Conservation (phyloP, 2,113 vertebrate genomes). For the Micronycteris hirsuta region DNA sequence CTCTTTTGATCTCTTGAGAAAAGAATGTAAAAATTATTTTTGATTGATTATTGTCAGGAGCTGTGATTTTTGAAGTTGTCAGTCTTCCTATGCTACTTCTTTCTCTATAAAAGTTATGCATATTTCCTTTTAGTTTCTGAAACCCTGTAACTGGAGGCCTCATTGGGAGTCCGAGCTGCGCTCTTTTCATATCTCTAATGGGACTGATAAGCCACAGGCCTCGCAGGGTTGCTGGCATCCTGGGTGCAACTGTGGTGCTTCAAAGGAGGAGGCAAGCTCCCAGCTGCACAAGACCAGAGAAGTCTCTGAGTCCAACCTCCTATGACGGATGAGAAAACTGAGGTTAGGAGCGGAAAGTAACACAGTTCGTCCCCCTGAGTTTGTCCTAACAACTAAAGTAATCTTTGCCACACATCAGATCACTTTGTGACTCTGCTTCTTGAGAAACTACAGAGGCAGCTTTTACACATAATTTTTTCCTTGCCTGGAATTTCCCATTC, state of each 20-base stretch:
- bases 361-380: fast-evolving
- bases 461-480: neutral
- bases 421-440: neutral
- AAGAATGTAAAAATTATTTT: neutral
- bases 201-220: neutral
- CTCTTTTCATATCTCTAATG: neutral
- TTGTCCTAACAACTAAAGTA: neutral
- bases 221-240: no score
- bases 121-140: neutral
- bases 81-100: neutral
- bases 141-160: neutral
- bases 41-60: neutral
- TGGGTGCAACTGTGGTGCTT: neutral
- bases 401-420: neutral
- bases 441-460: neutral
- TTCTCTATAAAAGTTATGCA: neutral
- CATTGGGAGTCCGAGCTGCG: neutral
- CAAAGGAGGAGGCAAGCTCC: neutral
- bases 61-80: neutral
- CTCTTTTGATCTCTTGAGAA: neutral
- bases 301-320: neutral
- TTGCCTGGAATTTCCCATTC: neutral
- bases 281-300: neutral
- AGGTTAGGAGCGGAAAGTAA: neutral
- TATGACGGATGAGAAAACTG: neutral